Conservation (phyloP, 2,113 vertebrate genomes). For the Hassar affinis region DNA sequence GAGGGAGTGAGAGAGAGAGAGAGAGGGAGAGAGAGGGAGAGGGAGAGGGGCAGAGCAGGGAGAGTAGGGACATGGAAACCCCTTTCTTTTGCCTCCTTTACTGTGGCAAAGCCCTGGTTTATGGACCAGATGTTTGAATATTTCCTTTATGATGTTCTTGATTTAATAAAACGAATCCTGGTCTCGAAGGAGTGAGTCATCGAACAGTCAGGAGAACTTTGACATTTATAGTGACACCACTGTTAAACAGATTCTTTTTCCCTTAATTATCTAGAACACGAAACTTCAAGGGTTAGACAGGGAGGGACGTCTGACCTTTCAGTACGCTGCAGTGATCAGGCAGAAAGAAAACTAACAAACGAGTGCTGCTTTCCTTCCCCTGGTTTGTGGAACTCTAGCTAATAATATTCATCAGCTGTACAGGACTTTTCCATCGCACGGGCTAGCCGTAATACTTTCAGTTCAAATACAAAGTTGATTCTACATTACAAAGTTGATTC, state of each 20-base stretch:
- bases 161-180: constrained; percentile 57
- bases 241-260: constrained; percentile 33
- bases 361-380: not conserved
- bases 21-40: constrained; percentile 9
- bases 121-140: constrained; percentile 61
- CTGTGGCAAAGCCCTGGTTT: constrained; percentile 58
- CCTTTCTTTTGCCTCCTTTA: constrained; percentile 50
- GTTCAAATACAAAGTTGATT: not conserved
- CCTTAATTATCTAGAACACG: constrained; percentile 49
- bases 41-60: constrained; percentile 21
- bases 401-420: not conserved
- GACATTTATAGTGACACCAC: constrained; percentile 49
- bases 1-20: constrained; percentile 19
- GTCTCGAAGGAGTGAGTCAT: constrained; percentile 44
- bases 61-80: constrained; percentile 55
- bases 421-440: not conserved
- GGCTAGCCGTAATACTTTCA: not conserved
- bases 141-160: constrained; percentile 60
- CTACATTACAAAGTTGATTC: not conserved
- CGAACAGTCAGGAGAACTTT: constrained; percentile 39
- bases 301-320: constrained; percentile 23
- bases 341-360: constrained; percentile 36
- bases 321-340: constrained; percentile 2
- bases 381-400: not conserved
- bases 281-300: constrained; percentile 39